phyloP scores from a whole-genome alignment of 2,888 invertebrate species.

The Chesias legatella region DNA sequence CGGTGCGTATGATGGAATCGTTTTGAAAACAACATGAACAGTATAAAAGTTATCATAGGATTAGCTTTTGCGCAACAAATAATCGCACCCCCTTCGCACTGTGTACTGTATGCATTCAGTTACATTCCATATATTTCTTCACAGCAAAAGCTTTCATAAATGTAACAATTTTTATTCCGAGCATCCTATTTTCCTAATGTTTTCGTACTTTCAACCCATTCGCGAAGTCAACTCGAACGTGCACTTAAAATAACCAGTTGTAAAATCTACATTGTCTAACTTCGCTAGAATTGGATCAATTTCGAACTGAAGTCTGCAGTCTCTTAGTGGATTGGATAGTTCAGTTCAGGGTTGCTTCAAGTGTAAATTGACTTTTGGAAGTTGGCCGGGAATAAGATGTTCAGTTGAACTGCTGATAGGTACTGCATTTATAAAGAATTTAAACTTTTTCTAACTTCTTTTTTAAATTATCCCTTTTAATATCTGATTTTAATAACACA shows the following conservation, averaged over 20 bases:
- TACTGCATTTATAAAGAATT: too few relatives aligned
- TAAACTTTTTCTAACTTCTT: too few relatives aligned
- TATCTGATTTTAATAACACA: too few relatives aligned
- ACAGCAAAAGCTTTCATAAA: slow-evolving; percentile 1
- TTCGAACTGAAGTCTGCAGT: slow-evolving; percentile 29
- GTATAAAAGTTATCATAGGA: too few relatives aligned
- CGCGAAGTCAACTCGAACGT: slow-evolving; percentile 3
- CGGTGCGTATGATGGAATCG: too few relatives aligned
- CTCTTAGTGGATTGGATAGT: slow-evolving; percentile 41
- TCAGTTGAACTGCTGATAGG: background rate
- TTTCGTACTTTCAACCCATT: slow-evolving; percentile 6
- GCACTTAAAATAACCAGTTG: slow-evolving; percentile 7
- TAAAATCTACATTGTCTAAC: slow-evolving; percentile 10
- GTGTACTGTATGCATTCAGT: too few relatives aligned
- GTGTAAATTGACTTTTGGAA: slow-evolving; percentile 23
- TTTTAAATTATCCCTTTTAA: too few relatives aligned
- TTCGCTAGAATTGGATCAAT: slow-evolving; percentile 24
- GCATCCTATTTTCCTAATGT: slow-evolving; percentile 1
- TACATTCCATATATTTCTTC: too few relatives aligned
- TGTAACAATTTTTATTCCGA: background rate
- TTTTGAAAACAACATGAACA: too few relatives aligned
- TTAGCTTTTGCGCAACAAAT: too few relatives aligned
- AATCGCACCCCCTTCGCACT: too few relatives aligned
- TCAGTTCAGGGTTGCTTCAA: slow-evolving; percentile 30
- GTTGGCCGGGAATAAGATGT: slow-evolving; percentile 5